Percentiles rank a stretch among this genome's conserved stretches.
These are phyloP conservation scores for Leptopilina boulardi DNA, from an alignment of 1,140 invertebrate species.

Conservation along the genomic window DNA sequence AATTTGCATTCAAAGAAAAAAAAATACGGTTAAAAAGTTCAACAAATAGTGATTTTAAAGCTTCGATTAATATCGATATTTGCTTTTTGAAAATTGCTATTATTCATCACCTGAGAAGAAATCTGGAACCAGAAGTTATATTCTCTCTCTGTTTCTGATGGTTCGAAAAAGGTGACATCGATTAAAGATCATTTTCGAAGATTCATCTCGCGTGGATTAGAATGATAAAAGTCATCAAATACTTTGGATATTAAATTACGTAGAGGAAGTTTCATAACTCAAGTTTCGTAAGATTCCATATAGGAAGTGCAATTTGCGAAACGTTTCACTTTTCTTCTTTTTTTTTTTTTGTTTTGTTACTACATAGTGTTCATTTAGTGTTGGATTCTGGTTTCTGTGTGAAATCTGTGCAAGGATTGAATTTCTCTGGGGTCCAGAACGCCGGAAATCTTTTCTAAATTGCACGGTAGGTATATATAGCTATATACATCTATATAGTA, in stretches of 20 bases:
- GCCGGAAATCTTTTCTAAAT: conserved; percentile 12
- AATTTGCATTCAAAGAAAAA: neutral
- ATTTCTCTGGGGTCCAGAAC: conserved; percentile 17
- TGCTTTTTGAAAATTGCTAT: neutral
- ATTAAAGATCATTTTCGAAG: neutral
- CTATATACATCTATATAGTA: too few species aligned
- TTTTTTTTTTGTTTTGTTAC: too few species aligned
- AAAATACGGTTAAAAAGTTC: neutral
- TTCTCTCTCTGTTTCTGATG: neutral
- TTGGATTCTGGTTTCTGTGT: conserved; percentile 26
- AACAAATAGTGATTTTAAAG: neutral
- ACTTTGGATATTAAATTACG: neutral
- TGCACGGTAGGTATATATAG: conserved; percentile 24
- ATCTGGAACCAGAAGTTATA: conserved; percentile 5
- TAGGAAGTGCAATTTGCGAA: conserved; percentile 29
- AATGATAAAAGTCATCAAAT: neutral
- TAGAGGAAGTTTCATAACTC: conserved; percentile 11
- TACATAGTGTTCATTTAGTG: conserved; percentile 13
- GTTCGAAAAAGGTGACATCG: neutral
- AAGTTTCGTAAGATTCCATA: conserved; percentile 10
- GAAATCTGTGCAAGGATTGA: conserved; percentile 32
- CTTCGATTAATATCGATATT: neutral
- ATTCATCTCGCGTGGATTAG: neutral
- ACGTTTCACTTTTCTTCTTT: conserved; percentile 24
- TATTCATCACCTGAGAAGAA: neutral